phyloP scores from a whole-genome alignment of 2,113 vertebrate species.

The Larimichthys polyactis region DNA sequence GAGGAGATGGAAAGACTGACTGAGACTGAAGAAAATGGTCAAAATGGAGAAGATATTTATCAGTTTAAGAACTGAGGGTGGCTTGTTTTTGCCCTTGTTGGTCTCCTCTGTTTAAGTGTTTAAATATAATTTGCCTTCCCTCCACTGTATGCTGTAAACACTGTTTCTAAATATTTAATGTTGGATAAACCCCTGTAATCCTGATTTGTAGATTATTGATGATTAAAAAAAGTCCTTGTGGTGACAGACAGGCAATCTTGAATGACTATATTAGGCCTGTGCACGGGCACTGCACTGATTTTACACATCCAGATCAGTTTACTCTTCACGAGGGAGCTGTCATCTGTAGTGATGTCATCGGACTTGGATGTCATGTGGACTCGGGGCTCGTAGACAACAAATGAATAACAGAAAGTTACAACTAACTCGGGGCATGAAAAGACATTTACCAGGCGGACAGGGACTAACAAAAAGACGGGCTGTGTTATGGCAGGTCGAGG shows the following conservation, averaged over 20 bases:
- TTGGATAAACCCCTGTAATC: too few species aligned
- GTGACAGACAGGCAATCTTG: background rate
- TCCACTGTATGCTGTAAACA: too few species aligned
- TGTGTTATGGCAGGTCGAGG: background rate
- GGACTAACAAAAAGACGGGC: background rate
- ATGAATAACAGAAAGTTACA: background rate
- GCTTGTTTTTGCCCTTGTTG: too few species aligned
- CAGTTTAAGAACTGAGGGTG: too few species aligned
- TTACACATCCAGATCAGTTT: background rate
- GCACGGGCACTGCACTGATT: background rate
- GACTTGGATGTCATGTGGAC: background rate
- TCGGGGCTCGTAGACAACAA: background rate
- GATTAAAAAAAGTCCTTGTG: background rate
- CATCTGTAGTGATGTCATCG: background rate
- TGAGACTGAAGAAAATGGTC: too few species aligned
- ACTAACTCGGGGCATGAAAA: background rate
- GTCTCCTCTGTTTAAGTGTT: too few species aligned
- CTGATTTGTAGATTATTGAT: too few species aligned
- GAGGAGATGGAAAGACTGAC: too few species aligned
- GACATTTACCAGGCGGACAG: background rate
- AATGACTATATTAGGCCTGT: background rate
- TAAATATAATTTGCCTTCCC: too few species aligned
- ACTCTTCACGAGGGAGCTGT: background rate
- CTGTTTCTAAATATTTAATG: too few species aligned
- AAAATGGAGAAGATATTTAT: too few species aligned